Percentiles rank a stretch among this genome's conserved stretches.
Conservation (phyloP, 2,113 vertebrate species). For the Ictalurus punctatus region DNA sequence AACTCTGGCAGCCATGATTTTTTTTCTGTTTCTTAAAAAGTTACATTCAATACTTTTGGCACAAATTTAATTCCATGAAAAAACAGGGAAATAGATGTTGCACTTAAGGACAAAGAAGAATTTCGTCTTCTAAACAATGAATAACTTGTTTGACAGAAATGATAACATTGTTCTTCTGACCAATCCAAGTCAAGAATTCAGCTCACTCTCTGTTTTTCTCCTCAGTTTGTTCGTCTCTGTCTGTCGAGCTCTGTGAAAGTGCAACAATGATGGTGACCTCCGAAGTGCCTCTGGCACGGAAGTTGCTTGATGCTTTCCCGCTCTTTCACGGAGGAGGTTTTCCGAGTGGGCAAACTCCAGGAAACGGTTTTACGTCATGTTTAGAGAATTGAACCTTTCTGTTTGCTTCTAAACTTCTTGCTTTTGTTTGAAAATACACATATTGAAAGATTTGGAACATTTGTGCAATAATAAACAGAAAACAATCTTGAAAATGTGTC, state of each 20-base stretch:
- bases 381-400: background rate
- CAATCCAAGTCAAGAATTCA: background rate
- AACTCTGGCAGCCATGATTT: too few relatives aligned
- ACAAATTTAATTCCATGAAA: too few relatives aligned
- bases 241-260: constrained; percentile 47
- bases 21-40: too few relatives aligned
- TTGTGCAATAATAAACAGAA: constrained; percentile 10
- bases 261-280: constrained; percentile 60
- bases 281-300: constrained; percentile 57
- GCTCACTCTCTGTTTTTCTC: background rate
- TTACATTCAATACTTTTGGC: too few relatives aligned
- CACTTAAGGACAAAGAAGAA: background rate
- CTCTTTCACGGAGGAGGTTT: constrained; percentile 36
- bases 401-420: background rate
- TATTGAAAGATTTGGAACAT: background rate
- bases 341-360: constrained; percentile 36
- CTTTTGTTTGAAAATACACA: background rate
- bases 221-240: constrained; percentile 48
- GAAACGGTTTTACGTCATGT: constrained; percentile 4
- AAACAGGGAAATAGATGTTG: background rate
- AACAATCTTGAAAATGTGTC: background rate
- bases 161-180: background rate
- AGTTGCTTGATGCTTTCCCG: constrained; percentile 49
- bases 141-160: background rate
- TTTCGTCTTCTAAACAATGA: background rate